Evolutionary conservation across 2,797 vertebrate species (phyloP).

Genomic region (Pantherophis vulpinus): DNA sequence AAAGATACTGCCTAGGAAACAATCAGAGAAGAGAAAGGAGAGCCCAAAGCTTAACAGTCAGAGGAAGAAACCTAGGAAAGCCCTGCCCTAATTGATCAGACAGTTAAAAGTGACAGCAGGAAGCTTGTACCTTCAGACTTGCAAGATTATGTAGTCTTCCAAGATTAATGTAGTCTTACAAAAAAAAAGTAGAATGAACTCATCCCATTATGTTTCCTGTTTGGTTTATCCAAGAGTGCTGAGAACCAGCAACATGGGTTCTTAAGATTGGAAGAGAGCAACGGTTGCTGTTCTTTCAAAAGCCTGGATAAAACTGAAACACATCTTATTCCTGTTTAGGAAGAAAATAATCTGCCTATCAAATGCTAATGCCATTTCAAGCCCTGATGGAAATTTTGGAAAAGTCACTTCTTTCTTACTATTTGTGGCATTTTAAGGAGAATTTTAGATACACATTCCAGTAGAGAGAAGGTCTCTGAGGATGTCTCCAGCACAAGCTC

Average conservation of each 20-base stretch:
- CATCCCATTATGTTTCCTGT: neutral
- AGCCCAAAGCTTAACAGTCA: neutral
- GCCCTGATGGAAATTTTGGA: neutral
- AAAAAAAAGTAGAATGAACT: neutral
- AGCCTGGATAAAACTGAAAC: neutral
- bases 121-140: neutral
- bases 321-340: neutral
- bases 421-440: neutral
- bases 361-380: slow-evolving; percentile 14
- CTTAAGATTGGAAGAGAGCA: neutral
- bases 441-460: neutral
- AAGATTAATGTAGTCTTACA: neutral
- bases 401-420: neutral
- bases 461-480: neutral
- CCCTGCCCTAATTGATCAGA: neutral
- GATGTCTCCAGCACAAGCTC: neutral
- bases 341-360: slow-evolving; percentile 1
- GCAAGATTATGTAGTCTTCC: neutral
- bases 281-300: neutral
- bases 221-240: neutral
- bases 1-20: neutral
- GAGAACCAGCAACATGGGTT: neutral
- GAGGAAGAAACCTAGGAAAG: neutral
- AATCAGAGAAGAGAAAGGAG: neutral
- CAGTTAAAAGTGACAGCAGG: neutral